Conservation (phyloP, 2,888 invertebrate genomes). For the Gisinianus flammeolus region DNA sequence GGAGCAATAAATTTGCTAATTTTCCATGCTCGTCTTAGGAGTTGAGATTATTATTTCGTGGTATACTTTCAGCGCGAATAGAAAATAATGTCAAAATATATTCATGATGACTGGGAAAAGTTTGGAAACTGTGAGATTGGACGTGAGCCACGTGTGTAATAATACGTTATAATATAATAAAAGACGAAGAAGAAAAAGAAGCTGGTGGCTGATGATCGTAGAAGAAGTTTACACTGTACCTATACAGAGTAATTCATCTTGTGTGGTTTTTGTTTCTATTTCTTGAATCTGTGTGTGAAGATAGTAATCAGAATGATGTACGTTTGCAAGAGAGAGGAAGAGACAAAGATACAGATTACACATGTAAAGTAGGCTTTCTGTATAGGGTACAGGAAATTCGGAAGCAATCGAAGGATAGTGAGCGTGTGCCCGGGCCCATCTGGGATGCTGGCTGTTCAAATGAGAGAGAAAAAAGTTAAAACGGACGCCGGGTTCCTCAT, state of each 20-base stretch:
- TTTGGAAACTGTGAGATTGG: background rate
- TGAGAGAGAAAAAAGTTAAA: background rate
- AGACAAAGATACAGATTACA: background rate
- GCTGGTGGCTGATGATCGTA: too few relatives aligned
- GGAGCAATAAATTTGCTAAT: background rate
- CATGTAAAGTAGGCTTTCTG: background rate
- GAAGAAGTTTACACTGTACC: too few relatives aligned
- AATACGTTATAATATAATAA: too few relatives aligned
- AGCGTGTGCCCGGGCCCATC: background rate
- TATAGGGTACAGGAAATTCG: background rate
- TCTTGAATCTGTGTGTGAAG: background rate
- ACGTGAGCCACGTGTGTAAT: background rate
- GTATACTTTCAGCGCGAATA: too few relatives aligned
- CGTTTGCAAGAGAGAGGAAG: background rate
- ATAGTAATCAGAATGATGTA: background rate
- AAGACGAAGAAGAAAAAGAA: too few relatives aligned
- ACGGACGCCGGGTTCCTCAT: slow-evolving; percentile 8
- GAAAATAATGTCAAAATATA: too few relatives aligned
- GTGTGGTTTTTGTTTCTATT: slow-evolving; percentile 3
- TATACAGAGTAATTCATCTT: background rate
- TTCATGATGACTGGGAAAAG: too few relatives aligned
- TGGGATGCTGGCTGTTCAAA: background rate
- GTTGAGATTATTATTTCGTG: too few relatives aligned
- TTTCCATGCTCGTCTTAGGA: background rate
- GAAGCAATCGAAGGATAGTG: background rate